Conservation (phyloP, 2,797 vertebrate species). For the Tenualosa thibaudeaui region DNA sequence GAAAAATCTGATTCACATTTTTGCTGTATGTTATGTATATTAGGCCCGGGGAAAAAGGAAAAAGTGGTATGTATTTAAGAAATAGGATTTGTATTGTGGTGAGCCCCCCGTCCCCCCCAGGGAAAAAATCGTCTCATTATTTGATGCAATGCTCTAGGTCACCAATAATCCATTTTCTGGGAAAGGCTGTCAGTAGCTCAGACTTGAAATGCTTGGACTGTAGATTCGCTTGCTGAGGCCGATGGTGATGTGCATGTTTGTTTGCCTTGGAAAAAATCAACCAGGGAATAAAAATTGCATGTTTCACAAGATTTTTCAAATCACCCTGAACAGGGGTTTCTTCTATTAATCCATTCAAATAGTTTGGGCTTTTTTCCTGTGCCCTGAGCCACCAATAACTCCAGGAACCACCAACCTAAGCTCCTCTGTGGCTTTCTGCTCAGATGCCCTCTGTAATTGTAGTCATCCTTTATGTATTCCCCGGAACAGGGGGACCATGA, state of each 20-base stretch:
- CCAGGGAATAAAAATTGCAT: not conserved
- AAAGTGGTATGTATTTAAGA: not conserved
- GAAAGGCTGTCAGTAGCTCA: not conserved
- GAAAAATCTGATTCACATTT: not conserved
- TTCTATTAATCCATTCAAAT: conserved; percentile 15
- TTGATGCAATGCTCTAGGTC: conserved; percentile 5
- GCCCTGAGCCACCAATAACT: conserved; percentile 1
- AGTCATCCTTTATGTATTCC: conserved; percentile 17
- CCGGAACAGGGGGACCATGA: conserved; percentile 9
- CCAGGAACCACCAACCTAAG: not conserved
- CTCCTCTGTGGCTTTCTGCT: not conserved
- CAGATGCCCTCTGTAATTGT: conserved; percentile 5
- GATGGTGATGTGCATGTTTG: not conserved
- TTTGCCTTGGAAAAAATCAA: not conserved
- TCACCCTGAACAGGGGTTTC: not conserved
- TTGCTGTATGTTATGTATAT: not conserved
- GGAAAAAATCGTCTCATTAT: not conserved
- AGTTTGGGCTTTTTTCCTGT: not conserved
- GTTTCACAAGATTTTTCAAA: not conserved
- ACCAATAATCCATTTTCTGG: conserved; percentile 17
- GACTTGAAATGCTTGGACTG: not conserved
- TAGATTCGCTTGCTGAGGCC: conserved; percentile 10
- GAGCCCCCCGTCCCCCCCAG: not conserved
- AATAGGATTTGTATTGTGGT: conserved; percentile 10
- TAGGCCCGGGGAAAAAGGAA: not conserved